Evolutionary conservation across 1,140 invertebrate species (phyloP), one percentile per base, ranked within the genome.

Genomic region (Drosophila murphyi): DNA sequence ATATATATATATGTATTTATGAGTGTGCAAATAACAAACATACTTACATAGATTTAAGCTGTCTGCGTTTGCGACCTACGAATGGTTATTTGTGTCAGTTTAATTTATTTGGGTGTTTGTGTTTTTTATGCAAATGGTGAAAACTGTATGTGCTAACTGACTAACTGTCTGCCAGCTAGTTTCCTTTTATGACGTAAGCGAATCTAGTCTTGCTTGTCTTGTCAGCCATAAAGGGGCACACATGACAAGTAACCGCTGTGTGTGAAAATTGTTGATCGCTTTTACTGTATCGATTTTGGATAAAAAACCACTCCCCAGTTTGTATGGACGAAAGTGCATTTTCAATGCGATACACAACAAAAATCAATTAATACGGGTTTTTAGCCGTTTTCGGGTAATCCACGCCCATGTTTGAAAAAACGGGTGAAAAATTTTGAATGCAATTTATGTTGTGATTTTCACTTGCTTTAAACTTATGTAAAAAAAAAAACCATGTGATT

Each of bases 51-150:
- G 12, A 43, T 51, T 52, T 63, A 52, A 41, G 61, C 37, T 62
- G 59, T 62, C 59, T 62, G 59, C 45, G 50, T 12, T 50, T 37
- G 59, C 20, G 45, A 62, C 45, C 59, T 37, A 34, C 59, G 48
- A 39, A 29, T 43, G 37, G 59, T 50, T 47, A 62, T 62, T 62
- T 37, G 35, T 62, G 47, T 62, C 59, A 29, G 47, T 50, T 29
- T 45, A 32, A 50, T 35, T 50, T 61, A 45, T 61, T 47, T 61
- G 59, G 50, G 48, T 41, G 35, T 50, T 5, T 4, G 4, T 41
- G 3, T 20, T 20, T 20, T 20, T 20, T 10, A 43, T 43, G 39
- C 39, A 43, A 43, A 43, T 43, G 10, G 20, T 20, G 20, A 20
- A 4, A n/a, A n/a, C 6, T 43, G 10, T n/a, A n/a, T 41, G 10